Percentiles rank a stretch among this genome's conserved stretches.
These are phyloP conservation scores for Iselma pallidipennis DNA, from an alignment of 2,888 invertebrate genomes.

Conservation along the genomic window DNA sequence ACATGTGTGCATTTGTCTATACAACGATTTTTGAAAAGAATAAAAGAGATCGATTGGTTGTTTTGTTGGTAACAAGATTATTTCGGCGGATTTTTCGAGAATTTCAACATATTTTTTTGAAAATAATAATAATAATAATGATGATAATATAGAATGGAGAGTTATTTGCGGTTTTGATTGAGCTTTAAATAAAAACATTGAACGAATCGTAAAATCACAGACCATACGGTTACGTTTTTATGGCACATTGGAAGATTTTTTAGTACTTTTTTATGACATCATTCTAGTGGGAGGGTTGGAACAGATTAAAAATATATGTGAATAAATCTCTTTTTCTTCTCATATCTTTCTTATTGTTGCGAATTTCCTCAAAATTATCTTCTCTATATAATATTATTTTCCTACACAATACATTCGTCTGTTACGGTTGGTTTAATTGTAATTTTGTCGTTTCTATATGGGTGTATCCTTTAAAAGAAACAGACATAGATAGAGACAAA, in stretches of 20 bases:
- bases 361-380: not conserved
- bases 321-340: not conserved
- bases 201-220: not conserved
- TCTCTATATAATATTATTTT: not conserved
- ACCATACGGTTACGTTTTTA: not conserved
- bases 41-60: not conserved
- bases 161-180: not conserved
- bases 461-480: not conserved
- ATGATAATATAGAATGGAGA: no score
- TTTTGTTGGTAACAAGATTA: no score
- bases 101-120: no score
- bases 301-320: not conserved
- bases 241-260: not conserved
- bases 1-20: not conserved
- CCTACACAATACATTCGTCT: not conserved
- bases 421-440: slow-evolving; percentile 5
- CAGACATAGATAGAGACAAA: slow-evolving; percentile 9
- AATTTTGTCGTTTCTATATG: not conserved
- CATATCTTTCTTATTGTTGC: not conserved
- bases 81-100: no score
- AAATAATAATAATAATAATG: no score
- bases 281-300: not conserved
- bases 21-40: no score
- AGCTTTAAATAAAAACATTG: not conserved
- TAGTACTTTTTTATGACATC: not conserved